These are phyloP conservation scores for Spizella passerina DNA, from an alignment of 2,797 vertebrate genomes.

Conservation along the genomic window DNA sequence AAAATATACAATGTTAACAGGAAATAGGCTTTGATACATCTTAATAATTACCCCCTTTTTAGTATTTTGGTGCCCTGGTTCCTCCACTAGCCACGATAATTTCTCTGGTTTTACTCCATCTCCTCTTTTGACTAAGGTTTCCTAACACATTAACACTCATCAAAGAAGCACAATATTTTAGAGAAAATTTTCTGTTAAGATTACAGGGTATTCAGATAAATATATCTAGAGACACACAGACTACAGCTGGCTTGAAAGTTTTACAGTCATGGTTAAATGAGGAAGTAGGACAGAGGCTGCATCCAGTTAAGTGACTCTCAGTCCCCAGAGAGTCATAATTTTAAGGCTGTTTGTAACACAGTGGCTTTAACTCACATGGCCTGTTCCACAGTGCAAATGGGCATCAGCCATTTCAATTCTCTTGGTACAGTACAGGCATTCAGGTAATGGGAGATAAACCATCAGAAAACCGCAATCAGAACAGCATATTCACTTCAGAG, in stretches of 20 bases:
- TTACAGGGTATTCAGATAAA: not conserved
- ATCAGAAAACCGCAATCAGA: not conserved
- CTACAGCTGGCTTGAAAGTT: not conserved
- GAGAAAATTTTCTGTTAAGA: not conserved
- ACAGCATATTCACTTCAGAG: not conserved
- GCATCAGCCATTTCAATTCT: slow-evolving; percentile 25
- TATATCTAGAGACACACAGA: not conserved
- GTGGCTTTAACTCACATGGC: not conserved
- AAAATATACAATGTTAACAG: not conserved
- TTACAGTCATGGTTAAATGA: not conserved
- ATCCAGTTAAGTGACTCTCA: slow-evolving; percentile 47
- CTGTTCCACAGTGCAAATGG: slow-evolving; percentile 40
- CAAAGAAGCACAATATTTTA: not conserved
- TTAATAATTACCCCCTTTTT: not conserved
- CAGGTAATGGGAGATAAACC: not conserved
- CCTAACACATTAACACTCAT: not conserved
- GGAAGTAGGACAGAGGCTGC: slow-evolving; percentile 31
- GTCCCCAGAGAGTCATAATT: not conserved
- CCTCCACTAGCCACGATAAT: not conserved
- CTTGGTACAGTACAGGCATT: not conserved
- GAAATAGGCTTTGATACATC: not conserved
- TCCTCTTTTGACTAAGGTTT: not conserved
- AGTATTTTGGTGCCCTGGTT: not conserved
- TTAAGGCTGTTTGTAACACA: slow-evolving; percentile 60
- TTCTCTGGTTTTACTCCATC: not conserved